phyloP scores from a whole-genome alignment of 2,797 vertebrate genomes.

The Chelmon rostratus region DNA sequence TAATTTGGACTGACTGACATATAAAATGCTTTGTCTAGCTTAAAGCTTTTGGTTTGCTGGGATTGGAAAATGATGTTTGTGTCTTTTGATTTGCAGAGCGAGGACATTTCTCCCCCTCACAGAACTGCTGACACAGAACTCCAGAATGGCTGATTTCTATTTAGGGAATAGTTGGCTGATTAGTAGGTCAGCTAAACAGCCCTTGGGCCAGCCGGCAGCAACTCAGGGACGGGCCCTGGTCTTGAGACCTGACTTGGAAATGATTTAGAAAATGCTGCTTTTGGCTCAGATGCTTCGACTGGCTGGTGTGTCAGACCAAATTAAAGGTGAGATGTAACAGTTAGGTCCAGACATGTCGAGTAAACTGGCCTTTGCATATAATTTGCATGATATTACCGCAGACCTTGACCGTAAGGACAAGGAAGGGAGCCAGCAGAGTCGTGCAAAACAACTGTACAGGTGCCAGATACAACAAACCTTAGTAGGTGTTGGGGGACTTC shows the following conservation, averaged over 20 bases:
- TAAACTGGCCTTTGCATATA: slow-evolving; percentile 54
- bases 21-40: slow-evolving; percentile 1
- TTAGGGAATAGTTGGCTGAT: slow-evolving; percentile 63
- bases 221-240: slow-evolving; percentile 2
- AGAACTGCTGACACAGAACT: slow-evolving; percentile 56
- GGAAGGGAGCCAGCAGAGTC: slow-evolving; percentile 38
- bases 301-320: slow-evolving; percentile 61
- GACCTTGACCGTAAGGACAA: slow-evolving; percentile 45
- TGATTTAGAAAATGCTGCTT: slow-evolving; percentile 26
- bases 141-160: slow-evolving; percentile 53
- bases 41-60: slow-evolving; percentile 21
- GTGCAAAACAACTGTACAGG: slow-evolving; percentile 55
- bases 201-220: slow-evolving; percentile 32
- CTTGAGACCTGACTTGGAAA: slow-evolving; percentile 41
- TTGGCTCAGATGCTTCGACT: slow-evolving; percentile 49
- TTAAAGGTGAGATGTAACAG: slow-evolving; percentile 73
- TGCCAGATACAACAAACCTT: slow-evolving; percentile 64
- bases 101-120: slow-evolving; percentile 27
- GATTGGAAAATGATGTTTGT: slow-evolving; percentile 26
- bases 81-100: slow-evolving; percentile 42
- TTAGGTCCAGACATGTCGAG: slow-evolving; percentile 40
- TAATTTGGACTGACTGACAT: slow-evolving; percentile 5
- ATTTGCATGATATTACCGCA: slow-evolving; percentile 75
- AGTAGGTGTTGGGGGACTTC: slow-evolving; percentile 28
- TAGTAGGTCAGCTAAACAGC: slow-evolving; percentile 65